Percentiles rank a stretch among this genome's conserved stretches.
These are phyloP conservation scores for Cephus runcator DNA, from an alignment of 2,888 invertebrate species.

Conservation along the genomic window DNA sequence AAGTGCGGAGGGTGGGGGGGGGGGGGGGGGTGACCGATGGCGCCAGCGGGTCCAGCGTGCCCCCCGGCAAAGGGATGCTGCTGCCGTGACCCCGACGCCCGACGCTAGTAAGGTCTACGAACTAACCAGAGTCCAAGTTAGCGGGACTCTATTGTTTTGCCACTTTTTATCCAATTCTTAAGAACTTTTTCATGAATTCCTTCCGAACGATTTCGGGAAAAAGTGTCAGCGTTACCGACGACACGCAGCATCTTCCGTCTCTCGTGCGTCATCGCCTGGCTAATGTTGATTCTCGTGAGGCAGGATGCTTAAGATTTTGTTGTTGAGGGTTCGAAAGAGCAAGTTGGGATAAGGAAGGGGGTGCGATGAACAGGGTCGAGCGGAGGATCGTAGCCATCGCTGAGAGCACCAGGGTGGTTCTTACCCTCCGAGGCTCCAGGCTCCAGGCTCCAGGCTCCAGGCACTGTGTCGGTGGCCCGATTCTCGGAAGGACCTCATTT, in stretches of 20 bases:
- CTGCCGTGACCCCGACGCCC: conserved; percentile 26
- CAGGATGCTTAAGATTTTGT: no score
- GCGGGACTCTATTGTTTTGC: no score
- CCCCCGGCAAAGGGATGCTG: conserved; percentile 36
- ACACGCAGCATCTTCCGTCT: neutral
- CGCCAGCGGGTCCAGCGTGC: conserved; percentile 46
- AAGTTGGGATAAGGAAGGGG: no score
- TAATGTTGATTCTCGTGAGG: no score
- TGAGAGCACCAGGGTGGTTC: conserved; percentile 54
- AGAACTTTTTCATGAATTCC: no score
- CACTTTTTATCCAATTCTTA: no score
- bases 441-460: conserved; percentile 17
- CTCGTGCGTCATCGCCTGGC: neutral
- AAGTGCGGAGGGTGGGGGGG: neutral
- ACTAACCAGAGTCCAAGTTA: no score
- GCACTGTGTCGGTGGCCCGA: conserved; percentile 64
- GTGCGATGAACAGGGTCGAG: no score
- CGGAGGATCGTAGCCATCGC: conserved; percentile 37
- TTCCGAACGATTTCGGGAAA: no score
- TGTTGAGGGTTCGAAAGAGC: no score
- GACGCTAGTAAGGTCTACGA: neutral
- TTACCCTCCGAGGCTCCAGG: conserved; percentile 52
- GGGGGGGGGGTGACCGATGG: conserved; percentile 31
- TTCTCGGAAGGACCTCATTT: conserved; percentile 66
- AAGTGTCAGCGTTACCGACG: no score